These are phyloP conservation scores for Pheosia gnoma DNA, from an alignment of 2,888 invertebrate genomes.

Conservation along the genomic window DNA sequence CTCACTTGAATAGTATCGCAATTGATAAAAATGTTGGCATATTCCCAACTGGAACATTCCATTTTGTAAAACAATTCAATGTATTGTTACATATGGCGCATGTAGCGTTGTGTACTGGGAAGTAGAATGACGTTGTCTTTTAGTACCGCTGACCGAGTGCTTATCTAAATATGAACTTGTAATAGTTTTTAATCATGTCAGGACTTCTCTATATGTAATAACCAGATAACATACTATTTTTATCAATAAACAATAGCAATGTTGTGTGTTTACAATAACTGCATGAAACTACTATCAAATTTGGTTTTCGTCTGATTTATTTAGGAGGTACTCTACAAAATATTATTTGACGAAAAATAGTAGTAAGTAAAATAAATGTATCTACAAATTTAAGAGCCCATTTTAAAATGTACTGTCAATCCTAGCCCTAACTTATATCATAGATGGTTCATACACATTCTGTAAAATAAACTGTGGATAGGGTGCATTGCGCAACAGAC, in stretches of 20 bases:
- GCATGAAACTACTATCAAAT: too few relatives aligned
- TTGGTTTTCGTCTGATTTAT: too few relatives aligned
- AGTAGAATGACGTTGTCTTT: neutral
- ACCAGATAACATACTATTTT: neutral
- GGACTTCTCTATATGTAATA: neutral
- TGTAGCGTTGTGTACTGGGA: neutral
- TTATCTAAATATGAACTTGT: slow-evolving; percentile 6
- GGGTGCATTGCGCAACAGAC: too few relatives aligned
- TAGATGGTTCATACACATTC: too few relatives aligned
- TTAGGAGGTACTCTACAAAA: too few relatives aligned
- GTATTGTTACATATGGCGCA: neutral
- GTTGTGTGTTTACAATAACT: too few relatives aligned
- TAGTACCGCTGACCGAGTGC: slow-evolving; percentile 6
- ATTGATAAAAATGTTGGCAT: slow-evolving; percentile 15
- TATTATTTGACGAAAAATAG: too few relatives aligned
- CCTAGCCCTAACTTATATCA: too few relatives aligned
- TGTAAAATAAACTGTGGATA: too few relatives aligned
- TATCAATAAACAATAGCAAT: neutral
- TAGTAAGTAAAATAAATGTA: too few relatives aligned
- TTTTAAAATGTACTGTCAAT: too few relatives aligned
- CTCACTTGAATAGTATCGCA: neutral
- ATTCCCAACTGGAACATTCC: slow-evolving; percentile 16
- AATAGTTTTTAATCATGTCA: neutral
- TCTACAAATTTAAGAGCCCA: too few relatives aligned
- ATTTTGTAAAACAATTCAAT: slow-evolving; percentile 6